A percentile compares a stretch with the other conserved stretches of the same genome.
phyloP scores from a whole-genome alignment of 2,888 invertebrate genomes.

The Drosophila cyrtoloma region DNA sequence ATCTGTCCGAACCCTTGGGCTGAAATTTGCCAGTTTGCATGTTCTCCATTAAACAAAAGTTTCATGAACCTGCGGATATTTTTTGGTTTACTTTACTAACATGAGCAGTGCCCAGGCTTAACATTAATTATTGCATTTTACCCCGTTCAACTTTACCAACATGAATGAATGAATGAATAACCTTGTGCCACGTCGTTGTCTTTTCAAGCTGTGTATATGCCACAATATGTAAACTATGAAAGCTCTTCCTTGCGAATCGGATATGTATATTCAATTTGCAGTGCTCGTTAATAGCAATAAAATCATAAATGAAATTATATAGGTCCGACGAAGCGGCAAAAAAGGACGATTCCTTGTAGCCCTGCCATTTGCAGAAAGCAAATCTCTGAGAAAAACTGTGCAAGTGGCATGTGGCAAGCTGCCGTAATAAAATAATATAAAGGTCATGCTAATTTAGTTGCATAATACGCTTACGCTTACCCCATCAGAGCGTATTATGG shows the following conservation, averaged over 20 bases:
- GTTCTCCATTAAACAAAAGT: not conserved
- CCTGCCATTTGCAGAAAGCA: slow-evolving; percentile 20
- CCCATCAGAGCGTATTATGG: not conserved
- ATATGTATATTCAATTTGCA: slow-evolving; percentile 49
- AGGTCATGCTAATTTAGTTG: slow-evolving; percentile 35
- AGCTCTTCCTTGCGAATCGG: slow-evolving; percentile 43
- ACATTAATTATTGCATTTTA: slow-evolving; percentile 18
- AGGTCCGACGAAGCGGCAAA: slow-evolving; percentile 22
- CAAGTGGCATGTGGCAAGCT: slow-evolving; percentile 41
- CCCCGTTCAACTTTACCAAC: slow-evolving; percentile 46
- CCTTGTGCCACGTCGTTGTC: slow-evolving; percentile 44
- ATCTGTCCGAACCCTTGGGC: slow-evolving; percentile 2
- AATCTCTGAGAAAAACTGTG: slow-evolving; percentile 40
- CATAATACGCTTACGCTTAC: slow-evolving; percentile 3
- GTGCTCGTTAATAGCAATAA: slow-evolving; percentile 54
- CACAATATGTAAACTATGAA: slow-evolving; percentile 43
- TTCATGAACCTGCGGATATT: not conserved
- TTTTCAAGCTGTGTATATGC: slow-evolving; percentile 47
- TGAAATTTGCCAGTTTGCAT: not conserved
- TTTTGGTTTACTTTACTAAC: slow-evolving; percentile 5
- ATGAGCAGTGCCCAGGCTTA: slow-evolving; percentile 48
- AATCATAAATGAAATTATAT: slow-evolving; percentile 43
- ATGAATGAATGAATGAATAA: no score
- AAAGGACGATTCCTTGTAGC: slow-evolving; percentile 6
- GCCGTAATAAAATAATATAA: slow-evolving; percentile 49